Base-by-base conservation (phyloP, 2,888 invertebrate species). In the Rotaria sp. region DNA sequence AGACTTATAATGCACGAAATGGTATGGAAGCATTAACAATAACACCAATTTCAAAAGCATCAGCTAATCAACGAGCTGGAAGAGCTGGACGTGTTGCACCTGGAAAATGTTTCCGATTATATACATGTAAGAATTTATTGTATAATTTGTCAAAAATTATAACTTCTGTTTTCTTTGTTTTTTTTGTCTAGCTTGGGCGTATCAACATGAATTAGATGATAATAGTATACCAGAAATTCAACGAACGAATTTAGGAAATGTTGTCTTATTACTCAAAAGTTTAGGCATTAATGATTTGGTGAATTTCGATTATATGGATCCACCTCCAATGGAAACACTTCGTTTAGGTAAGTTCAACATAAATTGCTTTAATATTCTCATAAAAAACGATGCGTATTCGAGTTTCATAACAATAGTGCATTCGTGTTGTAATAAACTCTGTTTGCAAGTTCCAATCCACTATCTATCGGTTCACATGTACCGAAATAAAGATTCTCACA, bases 21-120 rank as follows among this genome's bases (percentile, higher is more conserved):
- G 98, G 98, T 45, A 98, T 99, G 96, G 98, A 99, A 90, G 97
- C 97, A 88, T 93, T 99, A 87, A 95, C 96, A 92, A 96, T 99
- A 8, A 96, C 96, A n/a, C 98, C 98, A 7, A 96, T 99, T 88
- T 98, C 97, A 10, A 97, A 97, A 90, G 93, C 93, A 18, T 97
- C 97, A 80, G 97, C 99, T 2, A 97, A 97, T 92, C 98, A 99
- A 92, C 93, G 98, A 89, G 97, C 98, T 1, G 97, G 97, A 0
- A 93, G 97, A 89, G 97, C 97, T 7, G 98, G 97, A 0, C 93
- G 97, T 89, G 96, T 97, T 0, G 96, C 97, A 30, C 91, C 91
- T 4, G 98, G 99, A 0, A 99, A 98, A 92, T 99, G 98, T 92
- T 99, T 99, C 91, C 94, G 99, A 84, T 93, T 99, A 26, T 99